These are phyloP conservation scores for Clarias fuscus DNA, from an alignment of 2,797 vertebrate genomes.

Conservation along the genomic window DNA sequence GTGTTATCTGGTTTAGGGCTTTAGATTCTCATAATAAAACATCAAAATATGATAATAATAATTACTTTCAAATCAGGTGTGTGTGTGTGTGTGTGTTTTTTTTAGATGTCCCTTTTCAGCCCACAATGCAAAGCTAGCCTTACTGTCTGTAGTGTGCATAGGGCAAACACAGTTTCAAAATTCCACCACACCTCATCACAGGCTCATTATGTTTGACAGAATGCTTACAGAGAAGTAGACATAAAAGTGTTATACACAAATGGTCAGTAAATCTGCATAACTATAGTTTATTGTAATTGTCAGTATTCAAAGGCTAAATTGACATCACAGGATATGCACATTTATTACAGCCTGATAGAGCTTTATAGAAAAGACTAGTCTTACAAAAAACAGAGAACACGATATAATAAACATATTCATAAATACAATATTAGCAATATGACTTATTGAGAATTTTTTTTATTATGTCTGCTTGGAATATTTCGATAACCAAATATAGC, in stretches of 20 bases:
- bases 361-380: slow-evolving; percentile 54
- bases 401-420: slow-evolving; percentile 40
- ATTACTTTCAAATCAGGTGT: background rate
- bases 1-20: background rate
- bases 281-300: slow-evolving; percentile 39
- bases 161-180: background rate
- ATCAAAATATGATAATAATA: background rate
- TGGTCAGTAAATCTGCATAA: slow-evolving; percentile 31
- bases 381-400: slow-evolving; percentile 38
- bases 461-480: slow-evolving; percentile 1
- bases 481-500: slow-evolving; percentile 5
- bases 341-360: slow-evolving; percentile 48
- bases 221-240: background rate
- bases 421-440: slow-evolving; percentile 52
- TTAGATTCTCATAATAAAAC: background rate
- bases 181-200: background rate
- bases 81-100: background rate
- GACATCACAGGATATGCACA: slow-evolving; percentile 48
- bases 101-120: background rate
- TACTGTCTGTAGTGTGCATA: background rate
- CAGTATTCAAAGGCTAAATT: slow-evolving; percentile 51
- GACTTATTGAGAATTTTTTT: slow-evolving; percentile 24
- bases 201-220: background rate
- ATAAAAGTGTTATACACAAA: background rate
- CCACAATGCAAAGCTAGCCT: background rate